phyloP scores from a whole-genome alignment of 1,140 invertebrate genomes.

The Drosophila hydei region DNA sequence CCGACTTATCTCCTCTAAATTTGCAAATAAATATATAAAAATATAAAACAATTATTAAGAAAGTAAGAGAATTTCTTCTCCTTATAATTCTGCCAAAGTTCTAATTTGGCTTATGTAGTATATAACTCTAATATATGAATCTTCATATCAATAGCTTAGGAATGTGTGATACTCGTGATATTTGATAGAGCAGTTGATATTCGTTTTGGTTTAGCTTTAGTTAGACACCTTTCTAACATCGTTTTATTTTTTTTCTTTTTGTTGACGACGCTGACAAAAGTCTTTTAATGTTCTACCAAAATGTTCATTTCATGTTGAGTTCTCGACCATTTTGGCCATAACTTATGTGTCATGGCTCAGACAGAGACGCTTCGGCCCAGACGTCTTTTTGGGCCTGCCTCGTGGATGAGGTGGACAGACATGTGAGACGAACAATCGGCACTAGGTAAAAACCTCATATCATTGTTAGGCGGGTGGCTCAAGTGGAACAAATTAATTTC shows the following conservation, averaged over 20 bases:
- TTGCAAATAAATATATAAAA: no score
- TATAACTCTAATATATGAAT: no score
- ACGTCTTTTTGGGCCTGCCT: constrained; percentile 28
- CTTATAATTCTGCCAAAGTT: no score
- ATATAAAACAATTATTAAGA: no score
- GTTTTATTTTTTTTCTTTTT: neutral
- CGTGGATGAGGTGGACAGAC: constrained; percentile 29
- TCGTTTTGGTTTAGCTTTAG: neutral
- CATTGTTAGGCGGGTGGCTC: constrained; percentile 79
- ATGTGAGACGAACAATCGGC: constrained; percentile 30
- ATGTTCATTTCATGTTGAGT: constrained; percentile 56
- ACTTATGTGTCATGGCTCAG: constrained; percentile 62
- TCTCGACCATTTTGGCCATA: constrained; percentile 45
- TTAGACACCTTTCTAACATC: neutral
- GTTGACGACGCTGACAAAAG: constrained; percentile 29
- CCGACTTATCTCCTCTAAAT: no score
- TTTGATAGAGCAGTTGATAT: constrained; percentile 8
- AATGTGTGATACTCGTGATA: no score
- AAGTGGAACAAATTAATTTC: constrained; percentile 82
- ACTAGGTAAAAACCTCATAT: constrained; percentile 59
- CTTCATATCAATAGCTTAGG: no score
- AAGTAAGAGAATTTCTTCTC: no score
- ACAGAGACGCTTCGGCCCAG: constrained; percentile 45
- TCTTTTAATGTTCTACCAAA: constrained; percentile 47
- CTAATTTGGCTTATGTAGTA: no score